Conservation (phyloP, 2,888 invertebrate species). For the Melieria omissa region DNA sequence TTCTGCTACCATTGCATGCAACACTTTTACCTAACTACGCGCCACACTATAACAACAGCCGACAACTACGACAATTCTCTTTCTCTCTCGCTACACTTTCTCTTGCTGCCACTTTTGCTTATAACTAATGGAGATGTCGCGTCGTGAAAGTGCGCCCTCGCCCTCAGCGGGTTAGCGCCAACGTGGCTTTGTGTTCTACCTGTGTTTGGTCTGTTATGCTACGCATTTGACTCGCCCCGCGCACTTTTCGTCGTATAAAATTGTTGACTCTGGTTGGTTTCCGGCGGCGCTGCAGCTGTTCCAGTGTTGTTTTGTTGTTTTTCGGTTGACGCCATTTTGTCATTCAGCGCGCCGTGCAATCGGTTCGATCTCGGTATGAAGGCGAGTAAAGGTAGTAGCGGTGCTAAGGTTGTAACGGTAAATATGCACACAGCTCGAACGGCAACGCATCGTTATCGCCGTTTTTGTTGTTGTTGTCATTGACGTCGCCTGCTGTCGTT, state of each 20-base stretch:
- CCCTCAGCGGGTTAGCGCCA: neutral
- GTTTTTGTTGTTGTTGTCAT: conserved; percentile 35
- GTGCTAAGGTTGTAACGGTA: neutral
- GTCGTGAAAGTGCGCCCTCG: neutral
- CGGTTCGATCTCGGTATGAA: neutral
- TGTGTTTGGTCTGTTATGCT: neutral
- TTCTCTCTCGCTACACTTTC: neutral
- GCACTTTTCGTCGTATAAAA: neutral
- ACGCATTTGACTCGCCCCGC: neutral
- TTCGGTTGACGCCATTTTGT: conserved; percentile 24
- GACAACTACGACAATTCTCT: neutral
- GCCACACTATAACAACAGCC: neutral
- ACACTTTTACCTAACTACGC: neutral
- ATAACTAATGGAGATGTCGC: too few relatives aligned
- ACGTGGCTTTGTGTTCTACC: neutral
- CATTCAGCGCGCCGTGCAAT: neutral
- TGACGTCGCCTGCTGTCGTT: conserved; percentile 32
- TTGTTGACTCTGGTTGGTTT: neutral
- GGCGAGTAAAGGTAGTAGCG: neutral
- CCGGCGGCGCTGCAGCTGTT: too few relatives aligned
- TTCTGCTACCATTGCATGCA: neutral
- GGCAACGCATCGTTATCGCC: conserved; percentile 29
- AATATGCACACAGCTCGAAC: conserved; percentile 4
- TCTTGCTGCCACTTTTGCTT: too few relatives aligned
- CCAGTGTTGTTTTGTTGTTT: neutral